Evolutionary conservation across 1,140 invertebrate genomes (phyloP), one percentile per base, ranked within the genome.

Genomic region (Meloidogyne floridensis): DNA sequence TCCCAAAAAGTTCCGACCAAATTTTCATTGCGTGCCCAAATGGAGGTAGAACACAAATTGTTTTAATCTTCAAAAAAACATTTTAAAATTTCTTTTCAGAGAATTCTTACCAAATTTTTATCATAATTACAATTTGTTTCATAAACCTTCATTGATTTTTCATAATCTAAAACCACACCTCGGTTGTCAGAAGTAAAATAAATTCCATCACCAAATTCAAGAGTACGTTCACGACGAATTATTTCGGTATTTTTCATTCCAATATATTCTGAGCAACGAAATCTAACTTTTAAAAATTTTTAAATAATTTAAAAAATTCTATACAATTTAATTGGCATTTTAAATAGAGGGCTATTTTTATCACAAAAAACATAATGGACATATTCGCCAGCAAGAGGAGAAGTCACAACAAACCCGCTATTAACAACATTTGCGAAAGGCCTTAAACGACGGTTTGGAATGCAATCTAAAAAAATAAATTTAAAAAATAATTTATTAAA

Each of bases 181-280:
- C 43, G 20, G 7, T 81, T 77, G 18, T 77, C 69, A n/a, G 74
- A 53, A 54, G 80, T 81, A 43, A 81, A 81, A 54, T 72, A 43
- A 77, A 81, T 81, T 13, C 54, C 75, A 42, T 81, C 80, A 42
- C 80, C 80, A 42, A 81, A 81, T 72, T 81, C 80, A 32, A 81
- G 69, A 13, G 59, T 70, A 65, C 59, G 54, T n/a, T 81, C 80
- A 18, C 71, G 53, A n/a, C 80, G 80, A 47, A 81, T 42, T 69
- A 78, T 56, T 70, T 81, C 72, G 9, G 80, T 76, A 20, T 81
- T 74, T 65, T 81, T 81, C 75, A 75, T 72, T 15, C 65, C 65
- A 47, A 71, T 71, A 9, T 18, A 51, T 8, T 79, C 72, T n/a
- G 43, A 47, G 51, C 77, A 79, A 5, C 51, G 65, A 72, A 79